Base-by-base conservation (phyloP, 2,888 invertebrate genomes). In the Norana najaformis region DNA sequence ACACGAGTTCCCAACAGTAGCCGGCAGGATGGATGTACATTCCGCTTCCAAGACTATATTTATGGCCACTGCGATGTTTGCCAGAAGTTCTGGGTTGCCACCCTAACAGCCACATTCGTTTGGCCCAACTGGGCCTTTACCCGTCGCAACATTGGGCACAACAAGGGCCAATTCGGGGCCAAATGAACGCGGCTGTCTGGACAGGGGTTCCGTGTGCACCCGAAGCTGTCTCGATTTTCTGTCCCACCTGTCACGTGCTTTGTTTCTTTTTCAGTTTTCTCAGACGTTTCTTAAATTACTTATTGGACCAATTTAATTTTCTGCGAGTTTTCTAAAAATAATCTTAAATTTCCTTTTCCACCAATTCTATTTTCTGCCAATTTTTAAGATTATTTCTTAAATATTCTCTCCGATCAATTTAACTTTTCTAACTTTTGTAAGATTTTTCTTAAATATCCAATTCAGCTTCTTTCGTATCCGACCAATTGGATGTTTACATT, bases 1-100 rank as follows among this genome's bases (percentile, higher is more conserved):
- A 94, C 88, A 83, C 83, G 5, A 41, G 89, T n/a, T 35, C 36
- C 30, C 88, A 88, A 39, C 39, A n/a, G 39, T 88, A 47, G 30
- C 41, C 88, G 69, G 69, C 69, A 47, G 47, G 41, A 23, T 8
- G 47, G 30, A 30, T 69, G 69, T 11, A 69, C 69, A n/a, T 69
- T 3, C n/a, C 69, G 30, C 69, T 69, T 69, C 69, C 69, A 16
- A n/a, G 69, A n/a, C 30, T 69, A 69, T 69, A 1, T n/a, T 69
- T 69, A 69, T 69, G 69, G 69, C n/a, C 69, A n/a, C 11, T 13
- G 1, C 13, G 69, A n/a, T n/a, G 30, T 30, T n/a, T 30, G 0
- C n/a, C 69, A n/a, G n/a, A n/a, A n/a, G n/a, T n/a, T n/a, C n/a
- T n/a, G n/a, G 69, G 69, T 16, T 23, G 2, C 1, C 30, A 11